Base-by-base conservation (phyloP, 2,888 invertebrate species). In the Lochmaea crataegi region DNA sequence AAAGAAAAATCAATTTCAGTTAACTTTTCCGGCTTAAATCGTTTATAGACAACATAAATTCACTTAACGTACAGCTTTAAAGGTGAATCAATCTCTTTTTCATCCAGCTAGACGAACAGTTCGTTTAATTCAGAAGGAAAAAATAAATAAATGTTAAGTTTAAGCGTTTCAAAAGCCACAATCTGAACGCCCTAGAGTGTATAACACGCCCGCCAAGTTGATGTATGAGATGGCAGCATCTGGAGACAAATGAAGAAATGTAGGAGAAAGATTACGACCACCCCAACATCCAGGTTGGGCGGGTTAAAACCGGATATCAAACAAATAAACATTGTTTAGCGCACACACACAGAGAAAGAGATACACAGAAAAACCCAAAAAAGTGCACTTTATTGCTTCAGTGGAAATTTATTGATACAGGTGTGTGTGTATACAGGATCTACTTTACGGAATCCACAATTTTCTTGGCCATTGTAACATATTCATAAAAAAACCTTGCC, bases 181-280 rank as follows among this genome's bases (percentile, higher is more conserved):
- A 70, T 70, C 45, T 26, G 70, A 38, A 16, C 71, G 71, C 18
- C 45, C 42, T 42, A 16, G 16, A 26, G 53, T 56, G 61, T 56
- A 76, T 77, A 72, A 74, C 74, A 74, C 68, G 65, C 71, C 26
- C 71, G 76, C 75, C 78, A 74, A 71, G 74, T 77, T 82, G 81
- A 82, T 81, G 76, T 80, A 81, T 80, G 80, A 77, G 77, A 77
- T 77, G 73, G 75, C 78, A 76, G 76, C 80, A 80, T 79, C 75
- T 79, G 80, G 77, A 78, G 82, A 83, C 82, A 84, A 84, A 84
- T 84, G 83, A 84, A 84, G 84, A 84, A 84, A 83, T 83, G 83
- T 83, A 79, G 83, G 72, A 78, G 77, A 77, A 78, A 81, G 82
- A 83, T 83, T 83, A 82, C 80, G 69, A 68, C 68, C 68, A 22